Evolutionary conservation across 2,888 invertebrate genomes (phyloP), one percentile per base, ranked within the genome.

Genomic region (Meganola albula): DNA sequence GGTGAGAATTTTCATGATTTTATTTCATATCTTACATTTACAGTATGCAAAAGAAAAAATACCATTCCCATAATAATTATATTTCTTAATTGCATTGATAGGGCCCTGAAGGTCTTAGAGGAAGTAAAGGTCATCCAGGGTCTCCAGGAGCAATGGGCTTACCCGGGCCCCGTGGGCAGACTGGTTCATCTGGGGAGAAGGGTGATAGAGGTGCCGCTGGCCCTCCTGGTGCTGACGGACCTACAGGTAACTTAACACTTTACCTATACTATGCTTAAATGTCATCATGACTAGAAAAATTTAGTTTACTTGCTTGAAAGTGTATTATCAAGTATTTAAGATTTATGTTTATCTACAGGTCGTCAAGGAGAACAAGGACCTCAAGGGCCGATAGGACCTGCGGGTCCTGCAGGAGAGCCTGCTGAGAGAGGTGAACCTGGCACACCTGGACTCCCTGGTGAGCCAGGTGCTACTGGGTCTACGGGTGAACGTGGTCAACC

Each of bases 361-460:
- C 87, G 89, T 36, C 88, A 88, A 67, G 94, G 95, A 41, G 93
- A 93, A 58, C 90, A 93, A 62, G 94, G 94, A 1, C 89, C 88
- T 0, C 92, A 91, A 64, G 95, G 95, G n/a, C 88, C 89, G 9
- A 72, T 92, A 11, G 94, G 94, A 2, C 90, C 91, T 0, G 83
- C 88, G 1, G 95, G 95, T 1, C 91, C 92, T 1, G 92, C 93
- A 0, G 95, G 95, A 9, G 94, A 94, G 70, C 90, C 92, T 25
- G 94, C 92, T 0, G 93, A 94, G 68, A 82, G 93, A 56, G 94
- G 94, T 10, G 93, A 93, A 55, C 87, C 91, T 0, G 94, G 94
- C 2, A 75, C 88, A 3, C 89, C 92, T 0, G 95, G 95, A 1
- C 72, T 88, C 1, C 87, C 91, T 4, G 92, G 92, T 18, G 92